These are phyloP conservation scores for Drosophila birchii DNA, from an alignment of 2,888 invertebrate genomes.

Conservation along the genomic window DNA sequence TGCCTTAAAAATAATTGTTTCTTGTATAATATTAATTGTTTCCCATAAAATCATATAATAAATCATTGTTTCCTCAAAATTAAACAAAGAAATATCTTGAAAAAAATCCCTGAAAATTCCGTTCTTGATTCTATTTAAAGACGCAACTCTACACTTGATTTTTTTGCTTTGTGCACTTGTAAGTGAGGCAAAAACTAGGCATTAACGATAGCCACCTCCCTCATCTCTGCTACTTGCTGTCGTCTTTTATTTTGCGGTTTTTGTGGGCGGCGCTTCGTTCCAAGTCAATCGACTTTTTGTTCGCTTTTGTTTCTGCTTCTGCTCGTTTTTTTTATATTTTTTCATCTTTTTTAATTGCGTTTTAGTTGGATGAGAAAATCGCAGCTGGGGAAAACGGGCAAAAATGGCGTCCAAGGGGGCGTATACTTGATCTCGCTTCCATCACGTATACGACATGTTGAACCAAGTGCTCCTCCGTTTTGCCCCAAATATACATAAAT, in stretches of 20 bases:
- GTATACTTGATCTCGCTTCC: conserved; percentile 31
- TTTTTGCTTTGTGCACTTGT: not conserved
- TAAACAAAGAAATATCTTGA: not conserved
- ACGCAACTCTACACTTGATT: not conserved
- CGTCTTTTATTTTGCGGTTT: conserved; percentile 59
- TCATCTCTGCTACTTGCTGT: conserved; percentile 52
- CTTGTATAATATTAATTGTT: not conserved
- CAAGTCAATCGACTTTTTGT: conserved; percentile 38
- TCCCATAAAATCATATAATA: not conserved
- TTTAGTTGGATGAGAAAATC: conserved; percentile 24
- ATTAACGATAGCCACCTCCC: conserved; percentile 21
- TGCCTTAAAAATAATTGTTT: too few species aligned
- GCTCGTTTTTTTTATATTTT: conserved; percentile 4
- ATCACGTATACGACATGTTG: conserved; percentile 44
- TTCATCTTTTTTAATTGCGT: conserved; percentile 48
- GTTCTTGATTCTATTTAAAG: not conserved
- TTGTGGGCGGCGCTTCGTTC: conserved; percentile 67
- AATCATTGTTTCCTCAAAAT: not conserved
- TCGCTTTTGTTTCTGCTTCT: conserved; percentile 25
- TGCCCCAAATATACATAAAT: conserved; percentile 13
- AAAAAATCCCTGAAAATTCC: not conserved
- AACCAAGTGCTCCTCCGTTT: conserved; percentile 7
- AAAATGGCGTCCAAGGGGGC: conserved; percentile 51
- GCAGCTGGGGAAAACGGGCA: conserved; percentile 5
- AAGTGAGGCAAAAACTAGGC: conserved; percentile 1